These are phyloP conservation scores for Aegithalos caudatus DNA, from an alignment of 2,113 vertebrate genomes.

Conservation along the genomic window DNA sequence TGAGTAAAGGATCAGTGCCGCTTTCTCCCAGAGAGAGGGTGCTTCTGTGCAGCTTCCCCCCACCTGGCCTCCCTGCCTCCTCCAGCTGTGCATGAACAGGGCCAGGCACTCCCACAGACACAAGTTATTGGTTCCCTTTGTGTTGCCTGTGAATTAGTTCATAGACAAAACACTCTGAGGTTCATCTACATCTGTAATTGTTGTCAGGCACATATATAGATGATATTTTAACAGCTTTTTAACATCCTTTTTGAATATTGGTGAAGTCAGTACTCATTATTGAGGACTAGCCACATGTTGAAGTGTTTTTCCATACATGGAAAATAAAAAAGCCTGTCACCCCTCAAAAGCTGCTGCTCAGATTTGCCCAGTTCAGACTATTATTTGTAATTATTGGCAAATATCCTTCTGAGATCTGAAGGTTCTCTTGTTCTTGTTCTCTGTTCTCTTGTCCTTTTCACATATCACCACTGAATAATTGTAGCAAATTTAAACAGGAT, in stretches of 20 bases:
- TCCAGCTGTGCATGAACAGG: neutral
- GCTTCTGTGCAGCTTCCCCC: neutral
- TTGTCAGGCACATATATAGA: neutral
- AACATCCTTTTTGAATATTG: neutral
- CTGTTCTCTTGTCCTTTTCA: neutral
- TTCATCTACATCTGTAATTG: neutral
- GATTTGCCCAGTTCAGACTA: neutral
- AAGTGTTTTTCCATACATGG: neutral
- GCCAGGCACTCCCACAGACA: neutral
- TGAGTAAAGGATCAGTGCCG: neutral
- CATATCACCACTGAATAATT: neutral
- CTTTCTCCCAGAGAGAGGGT: rapidly evolving
- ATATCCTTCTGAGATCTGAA: neutral
- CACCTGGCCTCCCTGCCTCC: neutral
- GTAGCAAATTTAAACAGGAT: neutral
- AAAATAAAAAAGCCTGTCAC: neutral
- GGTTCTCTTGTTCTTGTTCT: neutral
- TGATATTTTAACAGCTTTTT: constrained; percentile 12
- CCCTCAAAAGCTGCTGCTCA: neutral
- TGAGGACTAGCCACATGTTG: neutral
- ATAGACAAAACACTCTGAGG: neutral
- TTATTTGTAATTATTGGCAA: neutral
- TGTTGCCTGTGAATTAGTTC: neutral
- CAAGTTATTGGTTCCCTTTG: neutral
- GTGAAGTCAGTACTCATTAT: neutral